Conservation (phyloP, 2,797 vertebrate genomes). For the Antrozous pallidus region DNA sequence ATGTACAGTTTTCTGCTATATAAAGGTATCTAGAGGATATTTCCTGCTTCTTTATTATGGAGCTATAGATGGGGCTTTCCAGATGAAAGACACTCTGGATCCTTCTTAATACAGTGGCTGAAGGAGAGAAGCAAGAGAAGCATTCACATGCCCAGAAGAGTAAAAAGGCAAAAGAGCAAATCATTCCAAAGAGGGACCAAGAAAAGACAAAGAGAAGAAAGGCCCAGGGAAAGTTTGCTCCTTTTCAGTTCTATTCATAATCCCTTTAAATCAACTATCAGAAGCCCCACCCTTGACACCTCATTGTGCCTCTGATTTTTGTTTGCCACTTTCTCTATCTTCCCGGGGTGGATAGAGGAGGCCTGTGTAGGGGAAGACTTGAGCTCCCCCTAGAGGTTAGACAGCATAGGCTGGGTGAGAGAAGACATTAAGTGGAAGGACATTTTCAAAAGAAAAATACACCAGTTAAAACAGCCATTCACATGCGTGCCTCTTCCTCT, state of each 20-base stretch:
- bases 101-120: neutral
- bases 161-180: neutral
- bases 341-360: neutral
- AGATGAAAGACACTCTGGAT: neutral
- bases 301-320: neutral
- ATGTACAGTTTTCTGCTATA: neutral
- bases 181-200: neutral
- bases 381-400: slow-evolving; percentile 49
- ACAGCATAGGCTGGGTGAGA: neutral
- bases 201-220: neutral
- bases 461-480: slow-evolving; percentile 25
- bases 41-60: neutral
- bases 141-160: neutral
- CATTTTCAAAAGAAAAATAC: neutral
- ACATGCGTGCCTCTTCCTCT: slow-evolving; percentile 30
- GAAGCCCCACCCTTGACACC: neutral
- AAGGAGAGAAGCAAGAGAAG: neutral
- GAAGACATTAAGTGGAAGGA: neutral
- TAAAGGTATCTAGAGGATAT: neutral
- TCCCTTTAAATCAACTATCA: neutral
- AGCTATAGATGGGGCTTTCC: neutral
- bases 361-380: slow-evolving; percentile 7
- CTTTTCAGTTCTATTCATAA: neutral
- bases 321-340: neutral
- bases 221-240: neutral